Evolutionary conservation across 2,113 vertebrate genomes (phyloP), one percentile per base, ranked within the genome.

Genomic region (Agelaius tricolor): DNA sequence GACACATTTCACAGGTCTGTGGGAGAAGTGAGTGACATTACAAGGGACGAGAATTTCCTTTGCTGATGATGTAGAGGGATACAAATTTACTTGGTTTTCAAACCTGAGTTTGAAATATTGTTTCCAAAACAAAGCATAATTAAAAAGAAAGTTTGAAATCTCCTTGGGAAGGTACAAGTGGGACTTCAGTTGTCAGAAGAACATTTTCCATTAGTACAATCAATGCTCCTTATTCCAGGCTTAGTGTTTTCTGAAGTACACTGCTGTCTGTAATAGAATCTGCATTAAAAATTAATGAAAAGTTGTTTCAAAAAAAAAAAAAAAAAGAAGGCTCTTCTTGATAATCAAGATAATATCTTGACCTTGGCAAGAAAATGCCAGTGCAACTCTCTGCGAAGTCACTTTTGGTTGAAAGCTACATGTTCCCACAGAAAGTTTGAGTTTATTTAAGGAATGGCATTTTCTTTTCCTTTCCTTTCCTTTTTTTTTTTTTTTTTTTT

Each of bases 231-330:
- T 17, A 24, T 54, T 73, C 37, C 39, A 84, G 58, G 27, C 51
- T 85, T 49, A 37, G 43, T 39, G 44, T 84, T 84, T 83, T 80
- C 86, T 72, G 87, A 88, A 46, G 33, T 30, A 33, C 44, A 41
- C 41, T 84, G 44, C 30, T 79, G 23, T 83, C 89, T 73, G 37
- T 76, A 89, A 93, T 62, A 87, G 87, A 89, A 85, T 49, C 73
- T 46, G 10, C 76, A 95, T 97, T 97, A 97, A 95, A 97, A 88
- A 94, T 95, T 90, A 83, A 96, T 94, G 82, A 65, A 83, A 83
- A 66, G 14, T 43, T 75, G 35, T 78, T 72, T 39, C 0, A 33
- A 61, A 51, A 33, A 33, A 5, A 49, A 10, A 39, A 6, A 39
- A 10, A 4, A 12, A 51, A 67, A n/a, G 37, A 12, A 57, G 6